Conservation (phyloP, 2,888 invertebrate species). For the Thelaira solivaga region DNA sequence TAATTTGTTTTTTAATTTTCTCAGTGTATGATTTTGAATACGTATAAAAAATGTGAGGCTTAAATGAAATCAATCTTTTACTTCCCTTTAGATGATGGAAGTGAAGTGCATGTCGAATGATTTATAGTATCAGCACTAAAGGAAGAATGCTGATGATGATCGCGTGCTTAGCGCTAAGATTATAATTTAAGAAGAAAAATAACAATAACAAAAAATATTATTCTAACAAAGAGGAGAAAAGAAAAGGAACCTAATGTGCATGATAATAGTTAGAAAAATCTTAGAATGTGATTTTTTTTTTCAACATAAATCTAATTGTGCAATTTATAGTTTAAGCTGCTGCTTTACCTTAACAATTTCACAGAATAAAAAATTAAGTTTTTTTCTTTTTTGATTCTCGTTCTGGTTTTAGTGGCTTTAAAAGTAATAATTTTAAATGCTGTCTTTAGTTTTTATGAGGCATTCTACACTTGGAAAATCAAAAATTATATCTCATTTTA, state of each 20-base stretch:
- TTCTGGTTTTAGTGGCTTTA: constrained; percentile 20
- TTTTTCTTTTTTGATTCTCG: background rate
- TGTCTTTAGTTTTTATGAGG: constrained; percentile 58
- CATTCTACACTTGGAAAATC: constrained; percentile 36
- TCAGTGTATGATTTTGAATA: too few species aligned
- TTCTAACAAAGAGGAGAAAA: constrained; percentile 4
- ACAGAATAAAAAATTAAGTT: constrained; percentile 38
- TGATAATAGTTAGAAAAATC: constrained; percentile 60
- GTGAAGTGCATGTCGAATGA: constrained; percentile 60
- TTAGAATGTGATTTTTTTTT: constrained; percentile 37
- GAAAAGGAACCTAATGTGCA: constrained; percentile 22
- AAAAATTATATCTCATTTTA: constrained; percentile 12
- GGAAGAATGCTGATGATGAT: constrained; percentile 55
- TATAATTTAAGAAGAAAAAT: constrained; percentile 45
- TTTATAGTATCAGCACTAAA: constrained; percentile 60
- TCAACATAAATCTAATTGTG: constrained; percentile 48
- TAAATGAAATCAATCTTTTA: constrained; percentile 5
- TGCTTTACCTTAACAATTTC: constrained; percentile 36
- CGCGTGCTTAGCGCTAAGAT: constrained; percentile 63
- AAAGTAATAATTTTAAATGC: constrained; percentile 54
- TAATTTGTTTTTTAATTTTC: too few species aligned
- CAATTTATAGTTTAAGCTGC: constrained; percentile 33
- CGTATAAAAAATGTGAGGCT: too few species aligned
- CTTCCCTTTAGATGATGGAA: background rate
- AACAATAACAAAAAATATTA: constrained; percentile 15